Evolutionary conservation across 2,113 vertebrate species (phyloP).

Genomic region (Gorsachius goisagi): DNA sequence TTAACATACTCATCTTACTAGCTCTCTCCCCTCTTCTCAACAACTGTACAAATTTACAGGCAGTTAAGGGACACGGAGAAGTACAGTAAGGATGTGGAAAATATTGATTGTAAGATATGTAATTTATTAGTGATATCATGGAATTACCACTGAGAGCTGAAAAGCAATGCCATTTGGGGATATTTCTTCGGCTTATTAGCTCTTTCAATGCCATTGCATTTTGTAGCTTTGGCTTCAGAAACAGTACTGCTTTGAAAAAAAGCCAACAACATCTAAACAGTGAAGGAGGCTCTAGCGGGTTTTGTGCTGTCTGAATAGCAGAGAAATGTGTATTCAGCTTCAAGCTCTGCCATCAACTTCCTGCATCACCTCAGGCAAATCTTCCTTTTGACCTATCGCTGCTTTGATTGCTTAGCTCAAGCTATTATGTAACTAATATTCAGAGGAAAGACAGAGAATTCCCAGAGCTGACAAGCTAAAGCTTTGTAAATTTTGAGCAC

Average conservation of each 20-base stretch:
- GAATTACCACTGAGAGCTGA: background rate
- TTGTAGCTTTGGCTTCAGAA: conserved; percentile 27
- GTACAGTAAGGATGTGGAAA: background rate
- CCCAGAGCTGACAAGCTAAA: conserved; percentile 52
- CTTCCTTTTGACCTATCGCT: conserved; percentile 58
- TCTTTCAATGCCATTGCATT: conserved; percentile 6
- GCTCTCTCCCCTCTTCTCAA: background rate
- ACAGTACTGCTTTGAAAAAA: conserved; percentile 20
- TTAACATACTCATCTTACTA: background rate
- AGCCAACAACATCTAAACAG: conserved; percentile 27
- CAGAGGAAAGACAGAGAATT: conserved; percentile 33
- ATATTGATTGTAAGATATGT: background rate
- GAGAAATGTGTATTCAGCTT: conserved; percentile 46
- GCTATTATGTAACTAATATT: conserved; percentile 65
- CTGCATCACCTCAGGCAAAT: conserved; percentile 62
- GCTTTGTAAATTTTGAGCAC: conserved; percentile 49
- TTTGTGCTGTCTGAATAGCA: conserved; percentile 34
- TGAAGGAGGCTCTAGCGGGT: background rate
- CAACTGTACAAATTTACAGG: background rate
- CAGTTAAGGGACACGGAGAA: background rate
- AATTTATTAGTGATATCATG: background rate
- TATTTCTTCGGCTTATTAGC: conserved; percentile 20
- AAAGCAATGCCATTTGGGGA: background rate
- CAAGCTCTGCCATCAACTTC: conserved; percentile 56
- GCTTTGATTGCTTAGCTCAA: conserved; percentile 59